phyloP scores from a whole-genome alignment of 2,113 vertebrate species.

The Aspidoscelis tigris region DNA sequence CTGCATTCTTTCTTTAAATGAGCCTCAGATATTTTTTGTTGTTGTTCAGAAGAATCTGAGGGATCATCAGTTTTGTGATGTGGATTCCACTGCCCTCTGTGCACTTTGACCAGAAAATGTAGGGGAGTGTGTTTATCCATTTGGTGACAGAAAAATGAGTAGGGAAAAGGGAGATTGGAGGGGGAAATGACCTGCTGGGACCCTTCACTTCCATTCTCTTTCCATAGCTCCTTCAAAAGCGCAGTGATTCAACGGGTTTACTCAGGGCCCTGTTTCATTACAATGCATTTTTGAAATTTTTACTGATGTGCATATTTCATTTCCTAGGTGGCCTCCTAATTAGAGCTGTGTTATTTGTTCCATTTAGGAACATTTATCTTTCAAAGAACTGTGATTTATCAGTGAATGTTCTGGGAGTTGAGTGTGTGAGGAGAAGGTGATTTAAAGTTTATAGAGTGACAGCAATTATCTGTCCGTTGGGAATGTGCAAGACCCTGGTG shows the following conservation, averaged over 20 bases:
- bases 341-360: constrained; percentile 12
- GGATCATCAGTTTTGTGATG: constrained; percentile 28
- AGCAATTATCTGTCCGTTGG: neutral
- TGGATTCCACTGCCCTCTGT: neutral
- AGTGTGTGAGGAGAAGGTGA: neutral
- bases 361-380: neutral
- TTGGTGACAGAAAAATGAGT: constrained; percentile 25
- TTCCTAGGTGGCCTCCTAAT: constrained; percentile 19
- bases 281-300: constrained; percentile 1
- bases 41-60: constrained; percentile 28
- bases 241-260: neutral
- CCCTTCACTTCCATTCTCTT: neutral
- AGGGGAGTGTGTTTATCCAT: constrained; percentile 20
- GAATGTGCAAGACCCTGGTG: neutral
- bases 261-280: constrained; percentile 25
- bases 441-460: neutral
- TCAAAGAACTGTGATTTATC: constrained; percentile 5
- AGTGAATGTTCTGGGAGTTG: neutral
- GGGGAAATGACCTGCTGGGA: neutral
- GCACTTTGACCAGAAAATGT: constrained; percentile 13
- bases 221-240: constrained; percentile 1
- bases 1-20: constrained; percentile 1
- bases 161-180: constrained; percentile 8
- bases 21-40: constrained; percentile 14
- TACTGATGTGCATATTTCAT: constrained; percentile 12